A percentile compares a stretch with the other conserved stretches of the same genome.
phyloP scores from a whole-genome alignment of 2,797 vertebrate species.

The Brotula barbata region DNA sequence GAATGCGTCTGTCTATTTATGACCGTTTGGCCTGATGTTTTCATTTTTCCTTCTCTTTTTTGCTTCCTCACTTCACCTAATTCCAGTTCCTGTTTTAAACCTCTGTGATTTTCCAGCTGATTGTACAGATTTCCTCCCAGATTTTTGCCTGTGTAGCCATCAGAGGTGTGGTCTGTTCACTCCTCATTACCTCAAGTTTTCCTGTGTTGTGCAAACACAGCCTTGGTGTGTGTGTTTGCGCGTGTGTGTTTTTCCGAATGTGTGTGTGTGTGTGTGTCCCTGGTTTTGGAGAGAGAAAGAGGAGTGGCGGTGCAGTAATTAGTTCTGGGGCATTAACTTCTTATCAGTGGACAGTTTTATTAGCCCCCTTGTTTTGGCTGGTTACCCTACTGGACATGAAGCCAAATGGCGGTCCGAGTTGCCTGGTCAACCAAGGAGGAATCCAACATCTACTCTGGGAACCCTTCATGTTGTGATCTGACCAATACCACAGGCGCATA shows the following conservation, averaged over 20 bases:
- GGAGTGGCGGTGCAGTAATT: constrained; percentile 50
- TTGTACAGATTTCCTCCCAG: too few species aligned
- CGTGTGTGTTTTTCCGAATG: neutral
- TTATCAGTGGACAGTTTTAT: constrained; percentile 62
- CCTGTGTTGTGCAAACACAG: constrained; percentile 1
- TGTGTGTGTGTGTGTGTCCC: constrained; percentile 9
- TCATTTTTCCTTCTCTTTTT: too few species aligned
- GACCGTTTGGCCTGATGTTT: too few species aligned
- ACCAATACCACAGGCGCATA: constrained; percentile 5
- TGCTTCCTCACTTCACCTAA: neutral
- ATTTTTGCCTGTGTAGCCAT: too few species aligned
- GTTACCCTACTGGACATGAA: constrained; percentile 54
- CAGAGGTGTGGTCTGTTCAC: neutral
- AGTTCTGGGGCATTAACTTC: constrained; percentile 70
- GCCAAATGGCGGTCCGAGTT: constrained; percentile 49
- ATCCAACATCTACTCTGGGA: constrained; percentile 35
- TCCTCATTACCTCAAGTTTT: neutral
- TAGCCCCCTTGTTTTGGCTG: constrained; percentile 61
- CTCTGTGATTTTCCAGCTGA: too few species aligned
- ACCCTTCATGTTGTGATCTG: neutral
- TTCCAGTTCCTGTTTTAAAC: neutral
- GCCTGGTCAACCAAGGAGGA: constrained; percentile 47
- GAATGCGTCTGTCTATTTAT: too few species aligned
- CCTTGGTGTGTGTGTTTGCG: constrained; percentile 3
- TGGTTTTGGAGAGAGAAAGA: constrained; percentile 15